A percentile compares a stretch with the other conserved stretches of the same genome.
These are phyloP conservation scores for Antheraea assamensis DNA, from an alignment of 2,888 invertebrate genomes.

Conservation along the genomic window DNA sequence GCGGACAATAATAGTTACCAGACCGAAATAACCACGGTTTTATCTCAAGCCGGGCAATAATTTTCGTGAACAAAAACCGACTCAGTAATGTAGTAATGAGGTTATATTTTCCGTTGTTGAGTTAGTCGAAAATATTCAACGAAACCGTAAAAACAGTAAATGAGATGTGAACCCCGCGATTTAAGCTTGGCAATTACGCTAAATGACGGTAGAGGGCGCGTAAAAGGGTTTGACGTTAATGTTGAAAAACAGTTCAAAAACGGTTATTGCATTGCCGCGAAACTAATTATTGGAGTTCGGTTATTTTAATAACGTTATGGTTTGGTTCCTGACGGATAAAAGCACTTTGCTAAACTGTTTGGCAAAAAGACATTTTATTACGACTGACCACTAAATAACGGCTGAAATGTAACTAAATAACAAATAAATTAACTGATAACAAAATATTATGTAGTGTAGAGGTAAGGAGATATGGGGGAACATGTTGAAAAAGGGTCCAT, in stretches of 20 bases:
- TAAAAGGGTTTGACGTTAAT: slow-evolving; percentile 19
- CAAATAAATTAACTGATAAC: too few species aligned
- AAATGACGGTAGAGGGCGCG: slow-evolving; percentile 47
- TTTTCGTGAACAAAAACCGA: slow-evolving; percentile 25
- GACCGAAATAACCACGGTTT: slow-evolving; percentile 17
- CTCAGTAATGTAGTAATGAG: slow-evolving; percentile 21
- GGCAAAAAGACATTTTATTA: too few species aligned
- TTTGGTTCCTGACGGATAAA: too few species aligned
- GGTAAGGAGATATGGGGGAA: too few species aligned
- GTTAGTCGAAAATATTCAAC: slow-evolving; percentile 33
- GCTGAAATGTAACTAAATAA: too few species aligned
- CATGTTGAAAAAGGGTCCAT: too few species aligned
- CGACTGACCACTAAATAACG: too few species aligned
- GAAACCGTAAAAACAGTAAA: slow-evolving; percentile 64
- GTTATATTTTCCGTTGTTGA: slow-evolving; percentile 19
- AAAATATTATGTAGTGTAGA: too few species aligned
- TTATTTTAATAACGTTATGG: neutral
- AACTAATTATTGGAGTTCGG: neutral
- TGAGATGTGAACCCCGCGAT: slow-evolving; percentile 69
- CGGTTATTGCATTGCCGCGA: neutral
- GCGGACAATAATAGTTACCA: slow-evolving; percentile 3
- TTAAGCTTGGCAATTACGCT: slow-evolving; percentile 63
- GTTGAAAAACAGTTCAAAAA: slow-evolving; percentile 1
- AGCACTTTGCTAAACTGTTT: too few species aligned
- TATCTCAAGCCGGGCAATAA: neutral